Percentiles rank a stretch among this genome's conserved stretches.
Conservation (phyloP, 2,113 vertebrate species). For the Planiliza haematocheilus region DNA sequence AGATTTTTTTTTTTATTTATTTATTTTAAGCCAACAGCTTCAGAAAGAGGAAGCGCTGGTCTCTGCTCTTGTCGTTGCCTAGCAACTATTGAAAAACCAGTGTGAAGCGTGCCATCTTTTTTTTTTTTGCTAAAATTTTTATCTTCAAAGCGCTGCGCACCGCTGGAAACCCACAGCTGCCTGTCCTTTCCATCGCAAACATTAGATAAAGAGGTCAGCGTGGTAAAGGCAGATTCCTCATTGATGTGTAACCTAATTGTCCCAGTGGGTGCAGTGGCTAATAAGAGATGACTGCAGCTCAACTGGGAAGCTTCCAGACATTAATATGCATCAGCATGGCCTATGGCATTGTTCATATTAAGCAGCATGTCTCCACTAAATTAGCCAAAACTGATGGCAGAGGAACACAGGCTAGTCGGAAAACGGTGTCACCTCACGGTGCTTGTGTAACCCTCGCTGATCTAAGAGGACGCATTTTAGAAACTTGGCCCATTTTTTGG, state of each 20-base stretch:
- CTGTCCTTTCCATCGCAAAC: constrained; percentile 4
- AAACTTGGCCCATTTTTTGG: background rate
- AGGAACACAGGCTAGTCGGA: background rate
- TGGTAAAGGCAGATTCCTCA: constrained; percentile 30
- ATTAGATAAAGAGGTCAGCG: constrained; percentile 47
- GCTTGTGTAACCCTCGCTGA: background rate
- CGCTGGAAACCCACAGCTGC: constrained; percentile 36
- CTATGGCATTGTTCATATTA: constrained; percentile 31
- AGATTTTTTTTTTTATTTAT: no score
- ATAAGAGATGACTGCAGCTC: constrained; percentile 37
- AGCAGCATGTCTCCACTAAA: constrained; percentile 16
- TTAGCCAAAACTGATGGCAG: constrained; percentile 1
- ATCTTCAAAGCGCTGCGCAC: constrained; percentile 54
- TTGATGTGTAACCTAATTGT: constrained; percentile 36
- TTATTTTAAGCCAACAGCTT: constrained; percentile 43
- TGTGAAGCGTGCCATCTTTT: constrained; percentile 47
- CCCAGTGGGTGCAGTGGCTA: constrained; percentile 17
- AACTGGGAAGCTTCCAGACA: constrained; percentile 40
- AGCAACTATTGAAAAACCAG: constrained; percentile 71
- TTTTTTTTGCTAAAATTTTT: constrained; percentile 51
- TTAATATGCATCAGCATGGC: constrained; percentile 30
- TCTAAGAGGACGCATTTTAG: background rate
- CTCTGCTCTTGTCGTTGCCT: constrained; percentile 71
- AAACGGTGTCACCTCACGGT: background rate
- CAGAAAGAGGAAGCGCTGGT: constrained; percentile 47